Base-by-base conservation (phyloP, 23 tunicate genomes). In the Trididemnum nubilum region DNA sequence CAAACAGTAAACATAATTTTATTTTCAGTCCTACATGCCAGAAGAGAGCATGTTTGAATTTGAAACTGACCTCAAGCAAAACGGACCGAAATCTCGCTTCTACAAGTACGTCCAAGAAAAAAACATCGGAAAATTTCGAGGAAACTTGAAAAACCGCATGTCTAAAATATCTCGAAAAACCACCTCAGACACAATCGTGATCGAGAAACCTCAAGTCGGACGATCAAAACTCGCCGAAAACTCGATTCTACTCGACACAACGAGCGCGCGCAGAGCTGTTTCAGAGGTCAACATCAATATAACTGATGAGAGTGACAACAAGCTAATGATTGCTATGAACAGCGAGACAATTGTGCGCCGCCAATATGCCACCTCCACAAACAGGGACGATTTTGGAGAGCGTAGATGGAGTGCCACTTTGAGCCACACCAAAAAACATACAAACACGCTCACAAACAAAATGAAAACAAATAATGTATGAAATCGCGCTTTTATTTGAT, bases 11-110 rank as follows among this genome's bases (percentile, higher is more conserved):
- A n/a, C 54, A 44, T 7, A 7, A 7, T 30, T 67, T 5, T 9
- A 30, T 15, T 67, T 67, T 31, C 77, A 90, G 96, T 84, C 80
- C 1, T 32, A 82, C 1, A 90, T 90, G 96, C 89, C 96, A 0
- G 64, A 32, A 1, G 50, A 32, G 25, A 73, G 89, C 57, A 90
- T 90, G 96, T n/a, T 34, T 1, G 92, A 87, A 31, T 77, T 77
- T 54, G 81, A 77, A 54, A 52, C 66, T 7, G 81, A 57, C 38
- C 22, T 73, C 3, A 73, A 73, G 24, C 5, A 37, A 26, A 73
- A 73, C 31, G 58, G 58, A 37, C 2, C 57, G 2, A n/a, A 38
- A 2, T 73, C 78, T 21, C 57, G 58, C 7, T 73, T 73, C 32
- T 73, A 73, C 74, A 67, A 67, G 33, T 67, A 67, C 74, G 74